Evolutionary conservation across 2,113 vertebrate genomes (phyloP).

Genomic region (Corythornis vintsioides): DNA sequence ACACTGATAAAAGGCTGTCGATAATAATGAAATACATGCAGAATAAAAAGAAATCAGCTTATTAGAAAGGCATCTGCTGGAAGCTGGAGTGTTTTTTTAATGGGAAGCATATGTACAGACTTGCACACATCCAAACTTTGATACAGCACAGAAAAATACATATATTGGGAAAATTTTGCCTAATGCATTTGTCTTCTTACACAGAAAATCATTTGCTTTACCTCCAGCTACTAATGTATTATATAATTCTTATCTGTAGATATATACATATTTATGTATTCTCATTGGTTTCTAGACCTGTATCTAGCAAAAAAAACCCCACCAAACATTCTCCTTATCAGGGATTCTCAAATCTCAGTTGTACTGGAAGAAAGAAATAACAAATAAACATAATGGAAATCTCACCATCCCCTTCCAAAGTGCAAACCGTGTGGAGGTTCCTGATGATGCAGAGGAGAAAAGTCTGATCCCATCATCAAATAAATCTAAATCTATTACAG

Average conservation of each 20-base stretch:
- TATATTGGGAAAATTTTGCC: not conserved
- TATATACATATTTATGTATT: not conserved
- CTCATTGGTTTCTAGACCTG: not conserved
- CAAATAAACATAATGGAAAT: not conserved
- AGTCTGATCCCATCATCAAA: not conserved
- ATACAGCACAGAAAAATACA: not conserved
- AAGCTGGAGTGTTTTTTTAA: not conserved
- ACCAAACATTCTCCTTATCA: not conserved
- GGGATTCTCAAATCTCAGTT: not conserved
- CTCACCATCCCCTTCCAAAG: not conserved
- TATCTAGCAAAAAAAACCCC: not conserved
- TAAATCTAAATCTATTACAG: not conserved
- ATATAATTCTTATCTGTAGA: not conserved
- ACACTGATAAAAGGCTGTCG: conserved; percentile 8
- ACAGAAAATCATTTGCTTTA: not conserved
- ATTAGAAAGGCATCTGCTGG: not conserved
- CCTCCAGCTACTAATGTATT: not conserved
- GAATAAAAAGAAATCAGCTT: not conserved
- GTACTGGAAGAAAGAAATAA: not conserved
- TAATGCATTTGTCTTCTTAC: not conserved
- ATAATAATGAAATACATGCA: not conserved
- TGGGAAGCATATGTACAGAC: not conserved
- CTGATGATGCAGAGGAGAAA: not conserved
- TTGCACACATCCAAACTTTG: not conserved
- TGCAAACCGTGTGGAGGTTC: not conserved